Conservation (phyloP, 2,113 vertebrate species). For the Burhinus bistriatus region DNA sequence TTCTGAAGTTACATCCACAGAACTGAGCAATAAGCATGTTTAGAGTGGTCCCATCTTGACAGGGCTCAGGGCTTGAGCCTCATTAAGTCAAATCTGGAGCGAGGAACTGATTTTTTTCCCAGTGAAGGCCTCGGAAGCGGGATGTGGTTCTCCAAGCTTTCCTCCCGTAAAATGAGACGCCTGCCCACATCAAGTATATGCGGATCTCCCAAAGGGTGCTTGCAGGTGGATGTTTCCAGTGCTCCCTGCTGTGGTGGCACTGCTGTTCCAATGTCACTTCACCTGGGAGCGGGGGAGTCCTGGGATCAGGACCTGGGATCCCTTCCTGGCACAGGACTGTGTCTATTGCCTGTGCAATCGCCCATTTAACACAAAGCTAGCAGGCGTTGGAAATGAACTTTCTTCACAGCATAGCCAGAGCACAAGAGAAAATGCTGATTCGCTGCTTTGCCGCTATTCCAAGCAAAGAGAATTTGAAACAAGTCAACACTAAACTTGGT, state of each 20-base stretch:
- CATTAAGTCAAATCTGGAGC: accelerated
- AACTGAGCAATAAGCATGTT: background rate
- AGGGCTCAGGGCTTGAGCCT: background rate
- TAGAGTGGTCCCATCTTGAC: background rate
- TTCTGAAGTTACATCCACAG: background rate
- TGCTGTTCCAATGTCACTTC: background rate
- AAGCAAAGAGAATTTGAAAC: background rate
- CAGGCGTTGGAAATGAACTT: background rate
- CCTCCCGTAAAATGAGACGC: background rate
- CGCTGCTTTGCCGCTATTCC: background rate
- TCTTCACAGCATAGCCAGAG: background rate
- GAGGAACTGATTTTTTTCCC: background rate
- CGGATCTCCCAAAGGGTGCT: background rate
- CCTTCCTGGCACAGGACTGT: background rate
- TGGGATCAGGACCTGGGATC: background rate
- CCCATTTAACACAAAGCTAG: background rate
- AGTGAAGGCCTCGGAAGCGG: background rate
- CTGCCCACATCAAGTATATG: accelerated
- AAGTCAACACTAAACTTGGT: background rate
- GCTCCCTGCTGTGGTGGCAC: background rate
- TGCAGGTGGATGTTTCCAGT: background rate
- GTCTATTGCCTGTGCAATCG: background rate
- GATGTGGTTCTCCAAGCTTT: background rate
- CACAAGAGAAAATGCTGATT: background rate
- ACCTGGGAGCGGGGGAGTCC: background rate